Evolutionary conservation across 2,113 vertebrate genomes (phyloP).

Genomic region (Natator depressus): DNA sequence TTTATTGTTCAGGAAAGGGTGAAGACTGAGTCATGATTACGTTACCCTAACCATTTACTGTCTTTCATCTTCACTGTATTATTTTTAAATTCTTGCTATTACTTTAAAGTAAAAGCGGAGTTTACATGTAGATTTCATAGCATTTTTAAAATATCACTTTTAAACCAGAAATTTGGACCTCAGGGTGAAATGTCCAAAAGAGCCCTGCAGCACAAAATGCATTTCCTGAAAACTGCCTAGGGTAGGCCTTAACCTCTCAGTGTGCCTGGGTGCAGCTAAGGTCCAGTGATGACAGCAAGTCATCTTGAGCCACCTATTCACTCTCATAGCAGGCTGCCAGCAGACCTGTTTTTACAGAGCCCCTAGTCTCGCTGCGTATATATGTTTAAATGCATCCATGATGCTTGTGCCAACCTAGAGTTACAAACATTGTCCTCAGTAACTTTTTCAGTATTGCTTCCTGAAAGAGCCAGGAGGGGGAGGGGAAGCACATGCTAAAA

Average conservation of each 20-base stretch:
- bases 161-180: neutral
- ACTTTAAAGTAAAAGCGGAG: neutral
- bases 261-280: neutral
- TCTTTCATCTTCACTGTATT: neutral
- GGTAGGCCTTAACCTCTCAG: neutral
- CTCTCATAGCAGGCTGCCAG: accelerated
- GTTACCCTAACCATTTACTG: neutral
- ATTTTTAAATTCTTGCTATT: neutral
- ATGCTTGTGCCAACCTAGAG: neutral
- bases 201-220: neutral
- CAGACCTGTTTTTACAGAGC: neutral
- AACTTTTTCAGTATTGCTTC: neutral
- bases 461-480: neutral
- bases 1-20: neutral
- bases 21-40: neutral
- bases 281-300: accelerated
- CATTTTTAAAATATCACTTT: neutral
- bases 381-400: too few species aligned
- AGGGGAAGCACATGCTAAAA: neutral
- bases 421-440: accelerated
- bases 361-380: accelerated
- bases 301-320: accelerated
- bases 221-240: neutral
- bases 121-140: neutral
- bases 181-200: neutral